Base-by-base conservation (phyloP, 1,140 invertebrate genomes). In the Harpegnathos saltator region DNA sequence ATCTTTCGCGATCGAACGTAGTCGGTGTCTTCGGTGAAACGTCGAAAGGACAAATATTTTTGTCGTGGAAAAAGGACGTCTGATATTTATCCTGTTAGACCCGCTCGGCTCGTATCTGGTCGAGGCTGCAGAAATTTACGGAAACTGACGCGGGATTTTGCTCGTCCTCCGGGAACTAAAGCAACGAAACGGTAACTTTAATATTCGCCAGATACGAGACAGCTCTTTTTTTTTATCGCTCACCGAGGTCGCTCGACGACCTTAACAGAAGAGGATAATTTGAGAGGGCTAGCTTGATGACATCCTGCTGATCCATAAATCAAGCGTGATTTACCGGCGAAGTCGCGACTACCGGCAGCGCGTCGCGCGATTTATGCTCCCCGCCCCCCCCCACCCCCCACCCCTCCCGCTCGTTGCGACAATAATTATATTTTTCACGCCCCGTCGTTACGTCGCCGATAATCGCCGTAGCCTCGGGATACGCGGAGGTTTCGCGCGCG, bases 241-340 rank as follows among this genome's bases (percentile, higher is more conserved):
- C n/a, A 1, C 38, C n/a, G 61, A 50, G 56, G 4, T 50, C 15
- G 9, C 19, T 50, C 29, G 2, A 29, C 29, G 12, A 29, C 1
- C 19, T 75, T 75, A 66, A 63, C 22, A 63, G 19, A 15, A 54
- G 14, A 66, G 26, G 26, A 19, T 38, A 66, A 65, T 65, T 50
- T 63, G 15, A 38, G 15, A 38, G 7, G 5, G 12, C 19, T 54
- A 77, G 74, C 4, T 2, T 48, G 66, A 54, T 56, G 48, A 65
- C 48, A 66, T 56, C 19, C 48, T 56, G 19, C 19, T 77, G 66
- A 77, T 77, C 19, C 50, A 66, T 66, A 77, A 56, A 77, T 65
- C 74, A 62, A 22, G 14, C 26, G 9, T 66, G 19, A 38, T 77
- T 77, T 66, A 77, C 4, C 19, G 29, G 12, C 44, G 5, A 61